Evolutionary conservation across 2,888 invertebrate genomes (phyloP), one percentile per base, ranked within the genome.

Genomic region (Exephanes ischioxanthus): DNA sequence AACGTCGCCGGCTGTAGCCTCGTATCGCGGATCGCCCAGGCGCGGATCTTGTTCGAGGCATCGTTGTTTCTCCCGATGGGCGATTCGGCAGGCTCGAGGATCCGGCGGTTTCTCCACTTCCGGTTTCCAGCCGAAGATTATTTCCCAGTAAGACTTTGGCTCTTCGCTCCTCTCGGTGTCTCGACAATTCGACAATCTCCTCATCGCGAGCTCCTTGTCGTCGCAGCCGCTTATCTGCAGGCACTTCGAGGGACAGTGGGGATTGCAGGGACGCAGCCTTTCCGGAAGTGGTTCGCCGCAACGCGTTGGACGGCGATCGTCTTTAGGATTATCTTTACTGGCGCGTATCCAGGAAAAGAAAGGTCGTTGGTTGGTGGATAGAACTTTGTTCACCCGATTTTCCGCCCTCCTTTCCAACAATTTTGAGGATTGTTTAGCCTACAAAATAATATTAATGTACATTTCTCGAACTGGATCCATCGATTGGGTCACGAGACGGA

Each of bases 11-110:
- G 61, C 3, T 0, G 89, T 91, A 0, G 16, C 9, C 7, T 78
- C n/a, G 80, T 90, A 90, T 4, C 89, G 78, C 0, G 88, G 73
- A 81, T 91, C 91, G 0, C 30, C 5, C 2, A 91, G 67, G 22
- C 89, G 87, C 2, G 88, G 81, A 86, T 89, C 88, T 6, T 76
- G 19, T 4, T 80, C 66, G 9, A 84, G 88, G 72, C 9, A 89
- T 71, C 63, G 87, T 87, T 22, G 30, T 9, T 41, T 83, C n/a
- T 77, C n/a, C 2, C 68, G 22, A 58, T 79, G 9, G 37, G 37
- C 41, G 11, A 53, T 22, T 5, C 58, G 33, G 45, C 85, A 85
- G 19, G 14, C 72, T n/a, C 72, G 6, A 11, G 70, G 77, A 73
- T 83, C 83, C 48, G 78, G 72, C 22, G 26, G 16, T 68, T 66